Evolutionary conservation across 2,113 vertebrate species (phyloP).

Genomic region (Anthoscopus minutus): DNA sequence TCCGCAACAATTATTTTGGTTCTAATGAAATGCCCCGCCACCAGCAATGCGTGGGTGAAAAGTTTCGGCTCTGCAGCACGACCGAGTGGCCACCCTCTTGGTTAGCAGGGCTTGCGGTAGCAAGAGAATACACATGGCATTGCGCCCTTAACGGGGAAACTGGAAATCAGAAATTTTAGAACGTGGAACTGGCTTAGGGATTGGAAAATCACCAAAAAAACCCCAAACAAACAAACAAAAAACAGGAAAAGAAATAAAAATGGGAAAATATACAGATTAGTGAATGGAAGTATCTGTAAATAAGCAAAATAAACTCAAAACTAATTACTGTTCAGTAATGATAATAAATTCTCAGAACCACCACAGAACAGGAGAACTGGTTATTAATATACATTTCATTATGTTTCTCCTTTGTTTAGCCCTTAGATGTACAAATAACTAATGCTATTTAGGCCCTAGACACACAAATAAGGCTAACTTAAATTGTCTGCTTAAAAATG

Average conservation of each 20-base stretch:
- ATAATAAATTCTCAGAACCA: background rate
- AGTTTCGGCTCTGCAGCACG: background rate
- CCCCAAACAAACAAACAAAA: background rate
- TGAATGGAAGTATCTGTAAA: background rate
- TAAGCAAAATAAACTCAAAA: background rate
- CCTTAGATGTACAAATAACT: background rate
- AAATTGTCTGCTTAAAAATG: background rate
- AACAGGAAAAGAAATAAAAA: background rate
- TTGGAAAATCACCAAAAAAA: background rate
- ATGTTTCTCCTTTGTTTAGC: background rate
- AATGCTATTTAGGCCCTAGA: background rate
- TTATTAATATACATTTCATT: background rate
- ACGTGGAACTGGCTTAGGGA: background rate
- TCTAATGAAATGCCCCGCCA: background rate
- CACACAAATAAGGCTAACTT: background rate
- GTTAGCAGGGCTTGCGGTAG: background rate
- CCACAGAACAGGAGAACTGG: background rate
- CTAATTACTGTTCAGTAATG: background rate
- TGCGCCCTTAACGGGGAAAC: background rate
- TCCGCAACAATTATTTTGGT: background rate
- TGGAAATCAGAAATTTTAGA: background rate
- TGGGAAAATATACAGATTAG: background rate
- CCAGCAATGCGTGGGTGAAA: background rate
- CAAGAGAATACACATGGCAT: background rate
- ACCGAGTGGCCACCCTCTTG: background rate